These are phyloP conservation scores for Formica selysi DNA, from an alignment of 1,140 invertebrate species.

Conservation along the genomic window DNA sequence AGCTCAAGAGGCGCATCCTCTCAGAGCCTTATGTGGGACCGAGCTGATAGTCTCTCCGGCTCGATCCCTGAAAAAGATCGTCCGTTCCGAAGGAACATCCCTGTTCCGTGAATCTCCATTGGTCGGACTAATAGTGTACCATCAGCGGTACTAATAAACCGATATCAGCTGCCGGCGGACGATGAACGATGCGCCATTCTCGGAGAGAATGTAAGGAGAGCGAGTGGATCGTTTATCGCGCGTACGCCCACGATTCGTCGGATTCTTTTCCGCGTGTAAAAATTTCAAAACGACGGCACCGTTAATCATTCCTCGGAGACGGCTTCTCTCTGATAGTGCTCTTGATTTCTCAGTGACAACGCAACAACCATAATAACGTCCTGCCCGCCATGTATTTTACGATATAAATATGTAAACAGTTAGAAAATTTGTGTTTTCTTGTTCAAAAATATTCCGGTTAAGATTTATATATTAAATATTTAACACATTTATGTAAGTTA, in stretches of 20 bases:
- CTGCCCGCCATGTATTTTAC: too few species aligned
- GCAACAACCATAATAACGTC: slow-evolving; percentile 12
- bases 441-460: too few species aligned
- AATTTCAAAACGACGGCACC: slow-evolving; percentile 15
- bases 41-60: slow-evolving; percentile 30
- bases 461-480: too few species aligned
- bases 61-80: slow-evolving; percentile 29
- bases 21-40: slow-evolving; percentile 23
- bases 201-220: slow-evolving; percentile 31
- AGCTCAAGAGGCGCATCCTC: slow-evolving; percentile 11
- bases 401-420: too few species aligned
- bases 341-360: slow-evolving; percentile 3
- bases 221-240: slow-evolving; percentile 40
- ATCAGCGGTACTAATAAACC: slow-evolving; percentile 52
- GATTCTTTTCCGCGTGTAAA: slow-evolving; percentile 22
- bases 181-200: slow-evolving; percentile 51
- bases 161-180: slow-evolving; percentile 56
- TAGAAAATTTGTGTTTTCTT: too few species aligned
- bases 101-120: slow-evolving; percentile 19
- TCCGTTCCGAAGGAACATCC: slow-evolving; percentile 20
- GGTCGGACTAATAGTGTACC: slow-evolving; percentile 45
- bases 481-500: too few species aligned
- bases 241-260: not conserved
- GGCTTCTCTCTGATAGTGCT: not conserved
- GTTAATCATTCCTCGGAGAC: slow-evolving; percentile 36